A percentile compares a stretch with the other conserved stretches of the same genome.
Conservation (phyloP, 2,113 vertebrate species). For the Urocolius indicus region DNA sequence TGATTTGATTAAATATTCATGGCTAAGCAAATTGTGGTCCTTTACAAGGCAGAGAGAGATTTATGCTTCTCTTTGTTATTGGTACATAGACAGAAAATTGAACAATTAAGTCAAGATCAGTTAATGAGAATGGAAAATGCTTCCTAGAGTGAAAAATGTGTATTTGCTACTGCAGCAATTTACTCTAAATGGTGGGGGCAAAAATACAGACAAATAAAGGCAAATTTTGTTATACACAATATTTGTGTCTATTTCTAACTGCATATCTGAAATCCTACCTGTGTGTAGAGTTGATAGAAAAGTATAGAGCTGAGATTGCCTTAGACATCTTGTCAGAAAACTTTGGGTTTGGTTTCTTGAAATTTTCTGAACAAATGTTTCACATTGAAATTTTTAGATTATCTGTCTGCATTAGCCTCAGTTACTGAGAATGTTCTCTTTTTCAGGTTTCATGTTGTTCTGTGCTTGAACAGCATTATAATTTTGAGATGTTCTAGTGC, state of each 20-base stretch:
- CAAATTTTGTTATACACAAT: not conserved
- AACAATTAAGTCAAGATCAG: not conserved
- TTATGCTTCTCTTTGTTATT: not conserved
- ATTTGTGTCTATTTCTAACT: not conserved
- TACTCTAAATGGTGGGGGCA: not conserved
- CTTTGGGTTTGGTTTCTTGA: not conserved
- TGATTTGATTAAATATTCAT: conserved; percentile 17
- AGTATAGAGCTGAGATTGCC: not conserved
- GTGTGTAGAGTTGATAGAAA: not conserved
- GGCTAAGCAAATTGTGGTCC: not conserved
- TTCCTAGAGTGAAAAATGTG: not conserved
- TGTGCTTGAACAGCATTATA: not conserved
- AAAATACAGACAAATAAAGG: not conserved
- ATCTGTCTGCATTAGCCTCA: not conserved
- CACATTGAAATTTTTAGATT: not conserved
- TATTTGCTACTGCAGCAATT: not conserved
- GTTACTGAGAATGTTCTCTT: not conserved
- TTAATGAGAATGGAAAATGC: not conserved
- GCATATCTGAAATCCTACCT: not conserved
- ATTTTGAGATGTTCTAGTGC: not conserved
- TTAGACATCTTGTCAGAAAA: not conserved
- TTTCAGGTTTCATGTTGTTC: not conserved
- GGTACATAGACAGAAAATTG: not conserved
- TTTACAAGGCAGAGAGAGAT: not conserved
- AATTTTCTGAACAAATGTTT: not conserved